Evolutionary conservation across 2,797 vertebrate genomes (phyloP).

Genomic region (Rhynchonycteris naso): DNA sequence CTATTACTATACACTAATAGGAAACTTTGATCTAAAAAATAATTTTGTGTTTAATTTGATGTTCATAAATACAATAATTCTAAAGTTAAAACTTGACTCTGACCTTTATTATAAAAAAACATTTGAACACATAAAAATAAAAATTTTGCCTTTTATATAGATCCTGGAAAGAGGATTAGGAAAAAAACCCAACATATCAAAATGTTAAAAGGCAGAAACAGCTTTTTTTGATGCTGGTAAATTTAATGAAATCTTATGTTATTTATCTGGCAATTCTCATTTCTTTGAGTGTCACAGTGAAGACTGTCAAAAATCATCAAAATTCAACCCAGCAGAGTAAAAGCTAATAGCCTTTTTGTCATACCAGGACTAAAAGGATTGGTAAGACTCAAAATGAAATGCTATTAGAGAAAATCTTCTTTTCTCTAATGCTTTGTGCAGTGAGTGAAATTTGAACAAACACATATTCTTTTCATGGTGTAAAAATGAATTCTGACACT

Average conservation of each 20-base stretch:
- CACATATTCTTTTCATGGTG: constrained; percentile 77
- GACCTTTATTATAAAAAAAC: not conserved
- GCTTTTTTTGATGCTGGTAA: constrained; percentile 60
- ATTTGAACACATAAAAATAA: constrained; percentile 36
- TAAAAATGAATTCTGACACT: constrained; percentile 81
- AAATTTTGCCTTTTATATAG: constrained; percentile 30
- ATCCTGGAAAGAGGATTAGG: not conserved
- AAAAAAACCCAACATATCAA: constrained; percentile 42
- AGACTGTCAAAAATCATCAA: constrained; percentile 85
- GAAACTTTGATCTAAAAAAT: not conserved
- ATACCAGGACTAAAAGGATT: constrained; percentile 82
- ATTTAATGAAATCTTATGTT: constrained; percentile 74
- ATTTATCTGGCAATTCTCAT: constrained; percentile 75
- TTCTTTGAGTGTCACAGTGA: constrained; percentile 75
- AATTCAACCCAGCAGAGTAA: constrained; percentile 78
- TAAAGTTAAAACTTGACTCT: not conserved
- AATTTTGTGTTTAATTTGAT: not conserved
- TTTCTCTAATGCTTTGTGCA: constrained; percentile 82
- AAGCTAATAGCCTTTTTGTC: constrained; percentile 83
- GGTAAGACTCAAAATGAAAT: constrained; percentile 82
- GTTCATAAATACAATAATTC: not conserved
- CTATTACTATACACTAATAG: not conserved
- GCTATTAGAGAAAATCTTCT: constrained; percentile 83
- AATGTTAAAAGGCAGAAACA: constrained; percentile 63
- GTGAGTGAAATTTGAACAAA: constrained; percentile 81